Evolutionary conservation across 2,888 invertebrate species (phyloP).

Genomic region (Mechanitis mazaeus): DNA sequence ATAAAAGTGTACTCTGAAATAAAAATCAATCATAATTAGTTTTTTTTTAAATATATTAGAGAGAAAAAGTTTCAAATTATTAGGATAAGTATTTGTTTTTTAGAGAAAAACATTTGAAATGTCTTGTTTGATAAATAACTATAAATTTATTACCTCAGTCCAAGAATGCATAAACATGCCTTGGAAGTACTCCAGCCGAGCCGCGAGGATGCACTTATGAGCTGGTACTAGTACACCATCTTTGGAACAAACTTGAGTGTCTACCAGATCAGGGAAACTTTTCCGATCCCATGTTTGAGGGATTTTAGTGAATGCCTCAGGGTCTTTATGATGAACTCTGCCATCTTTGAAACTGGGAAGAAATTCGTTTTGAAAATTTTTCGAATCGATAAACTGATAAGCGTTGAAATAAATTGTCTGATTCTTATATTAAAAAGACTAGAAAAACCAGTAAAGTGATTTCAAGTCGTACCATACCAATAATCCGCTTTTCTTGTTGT

Average conservation of each 20-base stretch:
- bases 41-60: neutral
- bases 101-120: neutral
- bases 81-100: too few species aligned
- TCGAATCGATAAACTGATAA: too few species aligned
- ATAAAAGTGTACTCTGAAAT: conserved; percentile 71
- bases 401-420: too few species aligned
- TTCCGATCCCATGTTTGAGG: conserved; percentile 61
- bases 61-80: too few species aligned
- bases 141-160: conserved; percentile 78
- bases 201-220: conserved; percentile 88
- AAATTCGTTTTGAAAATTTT: neutral
- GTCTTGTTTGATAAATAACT: neutral
- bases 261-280: conserved; percentile 72
- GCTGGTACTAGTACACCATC: conserved; percentile 75
- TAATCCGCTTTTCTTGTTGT: too few species aligned
- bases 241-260: conserved; percentile 77
- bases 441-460: too few species aligned
- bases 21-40: conserved; percentile 20
- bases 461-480: too few species aligned
- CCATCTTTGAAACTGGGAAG: conserved; percentile 59
- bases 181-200: conserved; percentile 89
- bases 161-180: conserved; percentile 89
- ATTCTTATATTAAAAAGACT: too few species aligned
- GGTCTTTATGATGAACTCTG: conserved; percentile 54
- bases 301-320: conserved; percentile 39